These are phyloP conservation scores for Psylliodes chrysocephalus DNA, from an alignment of 2,888 invertebrate species.

Conservation along the genomic window DNA sequence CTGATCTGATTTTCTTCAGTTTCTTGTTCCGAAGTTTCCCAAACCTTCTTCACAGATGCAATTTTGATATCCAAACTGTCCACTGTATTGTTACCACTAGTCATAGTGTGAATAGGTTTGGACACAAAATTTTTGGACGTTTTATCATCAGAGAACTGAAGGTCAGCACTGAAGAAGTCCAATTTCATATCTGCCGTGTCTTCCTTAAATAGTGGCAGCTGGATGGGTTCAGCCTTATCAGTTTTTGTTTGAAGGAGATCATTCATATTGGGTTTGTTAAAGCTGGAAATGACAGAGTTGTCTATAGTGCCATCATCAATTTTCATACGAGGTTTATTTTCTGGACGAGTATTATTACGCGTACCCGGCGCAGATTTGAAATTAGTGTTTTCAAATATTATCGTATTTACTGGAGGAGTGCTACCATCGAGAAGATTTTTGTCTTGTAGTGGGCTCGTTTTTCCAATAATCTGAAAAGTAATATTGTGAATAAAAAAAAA, in stretches of 20 bases:
- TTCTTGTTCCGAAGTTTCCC: constrained; percentile 75
- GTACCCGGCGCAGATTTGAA: constrained; percentile 80
- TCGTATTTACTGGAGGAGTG: constrained; percentile 85
- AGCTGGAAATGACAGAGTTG: constrained; percentile 60
- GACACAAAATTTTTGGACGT: constrained; percentile 68
- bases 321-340: constrained; percentile 71
- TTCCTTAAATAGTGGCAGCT: constrained; percentile 81
- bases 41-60: constrained; percentile 91
- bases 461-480: constrained; percentile 52
- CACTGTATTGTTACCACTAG: constrained; percentile 81
- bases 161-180: constrained; percentile 90
- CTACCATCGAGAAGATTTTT: constrained; percentile 76
- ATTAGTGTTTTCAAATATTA: constrained; percentile 93
- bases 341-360: constrained; percentile 64
- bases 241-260: constrained; percentile 63
- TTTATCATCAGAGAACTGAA: constrained; percentile 81
- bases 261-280: constrained; percentile 64
- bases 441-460: constrained; percentile 56
- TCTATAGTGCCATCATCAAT: constrained; percentile 67
- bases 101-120: constrained; percentile 69
- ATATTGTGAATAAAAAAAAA: no score
- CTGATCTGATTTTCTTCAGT: constrained; percentile 46
- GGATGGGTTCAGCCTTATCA: constrained; percentile 62
- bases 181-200: constrained; percentile 91
- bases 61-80: constrained; percentile 91